Conservation (phyloP, 2,797 vertebrate species). For the Nothura maculosa region DNA sequence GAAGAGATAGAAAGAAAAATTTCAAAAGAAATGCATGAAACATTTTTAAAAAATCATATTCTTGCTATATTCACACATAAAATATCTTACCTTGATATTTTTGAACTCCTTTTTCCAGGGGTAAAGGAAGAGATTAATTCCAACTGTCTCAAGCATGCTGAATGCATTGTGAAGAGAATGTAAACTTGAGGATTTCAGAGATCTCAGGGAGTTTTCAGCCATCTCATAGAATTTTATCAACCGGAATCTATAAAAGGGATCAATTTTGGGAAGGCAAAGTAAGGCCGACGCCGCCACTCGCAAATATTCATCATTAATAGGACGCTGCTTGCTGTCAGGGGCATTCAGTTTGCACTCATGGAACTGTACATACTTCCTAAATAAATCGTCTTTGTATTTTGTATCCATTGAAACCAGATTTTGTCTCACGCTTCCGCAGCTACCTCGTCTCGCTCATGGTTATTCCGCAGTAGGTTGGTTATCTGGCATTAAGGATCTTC, state of each 20-base stretch:
- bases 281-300: constrained; percentile 93
- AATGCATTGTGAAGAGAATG: constrained; percentile 91
- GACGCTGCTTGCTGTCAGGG: constrained; percentile 80
- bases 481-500: constrained; percentile 17
- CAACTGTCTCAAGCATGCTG: constrained; percentile 91
- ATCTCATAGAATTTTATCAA: constrained; percentile 95
- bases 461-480: not conserved
- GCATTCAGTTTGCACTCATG: constrained; percentile 91
- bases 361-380: constrained; percentile 94
- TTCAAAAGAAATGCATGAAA: not conserved
- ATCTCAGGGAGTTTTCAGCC: constrained; percentile 91
- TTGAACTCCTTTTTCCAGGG: constrained; percentile 99
- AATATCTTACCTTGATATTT: constrained; percentile 91
- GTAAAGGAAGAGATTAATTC: constrained; percentile 95
- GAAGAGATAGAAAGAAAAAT: not conserved
- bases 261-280: constrained; percentile 93
- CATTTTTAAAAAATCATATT: not conserved
- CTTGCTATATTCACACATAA: not conserved
- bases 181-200: constrained; percentile 88
- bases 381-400: constrained; percentile 97
- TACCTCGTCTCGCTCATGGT: constrained; percentile 82
- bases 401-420: constrained; percentile 92
- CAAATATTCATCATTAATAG: constrained; percentile 89
- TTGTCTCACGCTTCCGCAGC: constrained; percentile 57
- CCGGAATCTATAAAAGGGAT: constrained; percentile 93